Conservation (phyloP, 2,888 invertebrate genomes). For the Perizoma affinitatum region DNA sequence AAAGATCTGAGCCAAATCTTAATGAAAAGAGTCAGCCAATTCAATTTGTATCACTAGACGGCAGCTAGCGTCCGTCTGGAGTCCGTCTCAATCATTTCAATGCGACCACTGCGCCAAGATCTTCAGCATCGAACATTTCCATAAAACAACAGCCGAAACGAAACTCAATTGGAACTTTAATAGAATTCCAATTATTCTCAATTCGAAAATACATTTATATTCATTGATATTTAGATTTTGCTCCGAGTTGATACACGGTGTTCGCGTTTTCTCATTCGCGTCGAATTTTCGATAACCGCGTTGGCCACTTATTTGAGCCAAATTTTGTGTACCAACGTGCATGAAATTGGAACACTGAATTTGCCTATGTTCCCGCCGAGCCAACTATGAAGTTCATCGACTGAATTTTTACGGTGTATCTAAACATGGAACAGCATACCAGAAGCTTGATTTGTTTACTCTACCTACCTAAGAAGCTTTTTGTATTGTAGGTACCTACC, state of each 20-base stretch:
- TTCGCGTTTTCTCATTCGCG: slow-evolving; percentile 45
- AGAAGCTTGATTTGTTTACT: background rate
- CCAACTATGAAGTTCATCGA: slow-evolving; percentile 34
- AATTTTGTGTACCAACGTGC: slow-evolving; percentile 67
- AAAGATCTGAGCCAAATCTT: slow-evolving; percentile 1
- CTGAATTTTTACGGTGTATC: slow-evolving; percentile 31
- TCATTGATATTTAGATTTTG: slow-evolving; percentile 44
- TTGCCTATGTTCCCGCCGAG: slow-evolving; percentile 27
- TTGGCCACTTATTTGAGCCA: slow-evolving; percentile 63
- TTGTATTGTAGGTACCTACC: no score
- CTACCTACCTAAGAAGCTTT: no score
- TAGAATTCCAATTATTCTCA: slow-evolving; percentile 39
- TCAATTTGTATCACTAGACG: slow-evolving; percentile 19
- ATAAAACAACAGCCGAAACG: slow-evolving; percentile 30
- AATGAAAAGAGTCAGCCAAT: slow-evolving; percentile 13
- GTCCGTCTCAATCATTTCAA: slow-evolving; percentile 20
- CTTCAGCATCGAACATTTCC: slow-evolving; percentile 19
- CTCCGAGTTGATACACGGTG: slow-evolving; percentile 45
- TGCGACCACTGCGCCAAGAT: slow-evolving; percentile 21
- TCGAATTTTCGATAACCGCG: slow-evolving; percentile 64
- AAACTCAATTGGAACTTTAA: slow-evolving; percentile 31
- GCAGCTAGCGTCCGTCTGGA: slow-evolving; percentile 4
- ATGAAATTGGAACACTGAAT: slow-evolving; percentile 60
- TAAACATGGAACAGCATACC: slow-evolving; percentile 28
- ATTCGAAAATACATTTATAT: slow-evolving; percentile 42